Conservation (phyloP, 2,113 vertebrate genomes). For the Pseudorhombus dupliciocellatus region DNA sequence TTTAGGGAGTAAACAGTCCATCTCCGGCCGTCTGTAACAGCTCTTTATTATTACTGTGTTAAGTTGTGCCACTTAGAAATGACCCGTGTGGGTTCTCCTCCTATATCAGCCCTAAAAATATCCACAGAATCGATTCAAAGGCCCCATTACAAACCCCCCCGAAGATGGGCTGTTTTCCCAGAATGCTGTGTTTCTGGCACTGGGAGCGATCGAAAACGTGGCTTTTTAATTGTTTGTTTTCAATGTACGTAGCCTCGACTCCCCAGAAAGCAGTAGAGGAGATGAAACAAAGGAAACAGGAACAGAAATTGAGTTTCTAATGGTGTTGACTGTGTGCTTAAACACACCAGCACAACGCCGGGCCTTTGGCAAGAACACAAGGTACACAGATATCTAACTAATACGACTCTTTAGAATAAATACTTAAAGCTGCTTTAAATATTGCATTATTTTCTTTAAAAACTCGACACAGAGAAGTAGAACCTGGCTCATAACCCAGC, state of each 20-base stretch:
- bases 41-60: background rate
- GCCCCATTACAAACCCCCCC: background rate
- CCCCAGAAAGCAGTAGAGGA: constrained; percentile 2
- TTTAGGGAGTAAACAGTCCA: constrained; percentile 14
- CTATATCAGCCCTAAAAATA: constrained; percentile 1
- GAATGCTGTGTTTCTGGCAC: background rate
- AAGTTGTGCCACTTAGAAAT: constrained; percentile 5
- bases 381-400: too few species aligned
- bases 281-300: constrained; percentile 1
- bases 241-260: constrained; percentile 2
- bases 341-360: background rate
- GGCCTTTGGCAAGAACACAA: background rate
- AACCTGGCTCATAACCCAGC: too few species aligned
- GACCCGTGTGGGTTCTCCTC: background rate
- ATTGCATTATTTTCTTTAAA: too few species aligned
- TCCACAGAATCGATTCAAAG: background rate
- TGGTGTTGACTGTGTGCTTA: background rate
- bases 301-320: constrained; percentile 2
- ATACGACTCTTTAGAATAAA: too few species aligned
- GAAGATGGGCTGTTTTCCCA: constrained; percentile 5
- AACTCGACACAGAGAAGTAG: too few species aligned
- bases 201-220: background rate
- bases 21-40: constrained; percentile 9
- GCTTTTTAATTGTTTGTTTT: constrained; percentile 25
- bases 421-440: too few species aligned